Base-by-base conservation (phyloP, 2,888 invertebrate species). In the Hybos culiciformis region DNA sequence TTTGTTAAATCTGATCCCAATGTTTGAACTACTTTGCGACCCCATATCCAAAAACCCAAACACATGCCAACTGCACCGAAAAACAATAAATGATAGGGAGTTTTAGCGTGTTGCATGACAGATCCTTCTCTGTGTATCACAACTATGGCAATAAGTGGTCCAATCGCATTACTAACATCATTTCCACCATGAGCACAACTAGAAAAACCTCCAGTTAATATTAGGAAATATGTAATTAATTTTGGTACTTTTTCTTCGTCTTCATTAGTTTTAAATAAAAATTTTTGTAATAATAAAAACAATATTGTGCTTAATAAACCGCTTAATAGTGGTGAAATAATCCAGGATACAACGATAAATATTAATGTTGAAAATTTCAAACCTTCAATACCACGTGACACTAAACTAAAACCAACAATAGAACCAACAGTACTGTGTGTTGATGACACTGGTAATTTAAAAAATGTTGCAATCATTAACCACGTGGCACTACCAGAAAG, bases 151-250 rank as follows among this genome's bases (percentile, higher is more conserved):
- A 97, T 88, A 42, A 98, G 71, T 0, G 98, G 98, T 3, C 97
- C 97, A 57, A 98, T 96, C 3, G 97, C 94, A 66, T 98, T 98
- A 67, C 94, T 93, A 65, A 98, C 97, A 66, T 98, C 97, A 62
- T 98, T 98, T 20, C 96, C 97, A 23, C 97, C 98, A 59, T 98
- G 98, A 15, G 97, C 98, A 63, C 98, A 98, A 42, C 96, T 91
- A 3, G 96, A 97, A 65, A 98, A 98, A 14, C 91, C 83, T 5
- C 97, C 98, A 0, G 97, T 98, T 46, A 98, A 71, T 42, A 97
- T 83, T 74, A 98, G 97, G 34, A 97, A 73, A 64, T 93, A 92
- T 33, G 92, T 86, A 70, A 98, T 98, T n/a, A 77, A 50, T 58
- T 69, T 48, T 51, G 67, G 56, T 61, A 63, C 56, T 43, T 66